Percentiles rank a stretch among this genome's conserved stretches.
These are phyloP conservation scores for Agapostemon virescens DNA, from an alignment of 2,888 invertebrate species.

Conservation along the genomic window DNA sequence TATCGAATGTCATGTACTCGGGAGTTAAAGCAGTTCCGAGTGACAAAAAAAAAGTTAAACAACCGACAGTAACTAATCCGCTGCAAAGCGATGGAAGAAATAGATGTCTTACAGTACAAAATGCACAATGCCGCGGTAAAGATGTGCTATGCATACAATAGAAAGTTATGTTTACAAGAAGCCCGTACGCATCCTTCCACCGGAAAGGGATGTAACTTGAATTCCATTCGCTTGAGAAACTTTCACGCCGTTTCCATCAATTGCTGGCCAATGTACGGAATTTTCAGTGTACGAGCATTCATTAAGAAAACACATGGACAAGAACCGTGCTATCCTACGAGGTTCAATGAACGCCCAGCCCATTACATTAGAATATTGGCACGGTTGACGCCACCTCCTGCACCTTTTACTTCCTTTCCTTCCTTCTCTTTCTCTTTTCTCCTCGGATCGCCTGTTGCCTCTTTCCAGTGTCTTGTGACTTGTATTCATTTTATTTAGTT, in stretches of 20 bases:
- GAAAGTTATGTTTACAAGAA: neutral
- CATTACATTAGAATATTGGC: slow-evolving; percentile 76
- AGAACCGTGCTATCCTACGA: slow-evolving; percentile 63
- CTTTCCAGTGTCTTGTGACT: slow-evolving; percentile 16
- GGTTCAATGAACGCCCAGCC: slow-evolving; percentile 77
- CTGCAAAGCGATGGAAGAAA: neutral
- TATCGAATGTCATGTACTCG: too few species aligned
- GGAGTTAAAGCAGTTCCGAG: too few species aligned
- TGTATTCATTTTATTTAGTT: slow-evolving; percentile 9
- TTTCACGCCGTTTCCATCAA: slow-evolving; percentile 8
- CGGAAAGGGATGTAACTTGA: neutral
- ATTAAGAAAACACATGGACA: slow-evolving; percentile 60
- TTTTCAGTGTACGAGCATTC: slow-evolving; percentile 47
- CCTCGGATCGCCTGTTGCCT: slow-evolving; percentile 20
- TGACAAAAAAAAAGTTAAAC: too few species aligned
- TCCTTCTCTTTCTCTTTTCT: slow-evolving; percentile 45
- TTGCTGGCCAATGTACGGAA: slow-evolving; percentile 14
- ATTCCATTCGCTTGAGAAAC: slow-evolving; percentile 18
- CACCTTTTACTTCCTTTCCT: slow-evolving; percentile 52
- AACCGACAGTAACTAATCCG: too few species aligned
- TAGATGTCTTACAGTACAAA: slow-evolving; percentile 5
- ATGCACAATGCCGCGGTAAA: neutral
- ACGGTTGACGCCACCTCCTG: slow-evolving; percentile 69
- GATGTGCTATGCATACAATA: neutral
- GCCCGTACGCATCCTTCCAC: neutral